These are phyloP conservation scores for Apodemus agrarius DNA, from an alignment of 2,797 vertebrate genomes.

Conservation along the genomic window DNA sequence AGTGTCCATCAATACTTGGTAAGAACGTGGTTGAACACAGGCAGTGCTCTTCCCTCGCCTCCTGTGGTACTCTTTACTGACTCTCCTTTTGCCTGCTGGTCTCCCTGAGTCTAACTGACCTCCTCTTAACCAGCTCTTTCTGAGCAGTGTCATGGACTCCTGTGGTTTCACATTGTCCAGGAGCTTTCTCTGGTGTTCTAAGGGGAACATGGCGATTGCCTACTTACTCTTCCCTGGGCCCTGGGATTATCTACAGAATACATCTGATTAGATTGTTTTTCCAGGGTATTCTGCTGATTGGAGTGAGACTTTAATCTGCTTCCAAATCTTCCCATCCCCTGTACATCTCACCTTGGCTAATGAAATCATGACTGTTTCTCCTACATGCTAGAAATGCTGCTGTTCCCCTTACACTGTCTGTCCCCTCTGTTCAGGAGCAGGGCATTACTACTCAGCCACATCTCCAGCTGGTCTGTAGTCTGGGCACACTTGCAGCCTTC, in stretches of 20 bases:
- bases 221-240: background rate
- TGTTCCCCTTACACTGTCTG: background rate
- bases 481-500: background rate
- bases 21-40: conserved; percentile 80
- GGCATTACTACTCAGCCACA: background rate
- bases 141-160: background rate
- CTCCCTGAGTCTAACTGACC: background rate
- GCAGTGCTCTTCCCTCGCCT: background rate
- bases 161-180: conserved; percentile 3
- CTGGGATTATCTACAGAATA: background rate
- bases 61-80: background rate
- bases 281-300: conserved; percentile 5
- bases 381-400: background rate
- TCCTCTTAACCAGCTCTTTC: background rate
- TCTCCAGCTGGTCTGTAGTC: background rate
- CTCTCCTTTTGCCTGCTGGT: background rate
- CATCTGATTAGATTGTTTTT: conserved; percentile 10
- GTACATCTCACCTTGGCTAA: conserved; percentile 9
- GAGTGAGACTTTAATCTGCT: conserved; percentile 46
- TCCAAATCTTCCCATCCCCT: background rate
- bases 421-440: background rate
- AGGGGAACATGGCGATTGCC: background rate
- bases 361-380: background rate
- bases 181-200: background rate
- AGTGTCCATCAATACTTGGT: conserved; percentile 93